A percentile compares a stretch with the other conserved stretches of the same genome.
phyloP scores from a whole-genome alignment of 2,888 invertebrate species.

The Ceriagrion tenellum region DNA sequence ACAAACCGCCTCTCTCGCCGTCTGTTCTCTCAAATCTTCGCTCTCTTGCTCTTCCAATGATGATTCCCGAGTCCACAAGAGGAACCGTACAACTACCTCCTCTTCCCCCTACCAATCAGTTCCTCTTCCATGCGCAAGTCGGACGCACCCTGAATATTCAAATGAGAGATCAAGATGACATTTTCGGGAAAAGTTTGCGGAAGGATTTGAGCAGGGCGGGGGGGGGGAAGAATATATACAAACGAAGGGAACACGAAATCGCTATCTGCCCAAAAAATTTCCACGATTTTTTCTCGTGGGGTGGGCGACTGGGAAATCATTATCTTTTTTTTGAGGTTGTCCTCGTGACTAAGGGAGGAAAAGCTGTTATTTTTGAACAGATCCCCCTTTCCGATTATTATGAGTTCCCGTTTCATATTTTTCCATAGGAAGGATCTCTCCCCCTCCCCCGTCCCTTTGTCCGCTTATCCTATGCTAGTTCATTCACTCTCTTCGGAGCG shows the following conservation, averaged over 20 bases:
- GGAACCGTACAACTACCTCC: not conserved
- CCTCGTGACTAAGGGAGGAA: constrained; percentile 52
- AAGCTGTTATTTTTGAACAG: not conserved
- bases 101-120: not conserved
- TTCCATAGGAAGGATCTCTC: not conserved
- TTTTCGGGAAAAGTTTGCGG: constrained; percentile 51
- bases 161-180: constrained; percentile 52
- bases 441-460: not conserved
- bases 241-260: not conserved
- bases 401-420: constrained; percentile 1
- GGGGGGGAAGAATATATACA: not conserved
- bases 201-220: not conserved
- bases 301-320: not conserved
- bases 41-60: not conserved
- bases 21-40: too few relatives aligned
- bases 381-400: not conserved
- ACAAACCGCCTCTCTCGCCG: not conserved
- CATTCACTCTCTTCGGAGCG: not conserved
- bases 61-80: not conserved
- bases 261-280: not conserved
- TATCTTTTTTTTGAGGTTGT: not conserved
- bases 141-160: constrained; percentile 51
- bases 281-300: not conserved
- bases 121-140: constrained; percentile 11
- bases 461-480: not conserved